Percentiles rank a stretch among this genome's conserved stretches.
phyloP scores from a whole-genome alignment of 1,140 invertebrate genomes.

The Achatina immaculata region DNA sequence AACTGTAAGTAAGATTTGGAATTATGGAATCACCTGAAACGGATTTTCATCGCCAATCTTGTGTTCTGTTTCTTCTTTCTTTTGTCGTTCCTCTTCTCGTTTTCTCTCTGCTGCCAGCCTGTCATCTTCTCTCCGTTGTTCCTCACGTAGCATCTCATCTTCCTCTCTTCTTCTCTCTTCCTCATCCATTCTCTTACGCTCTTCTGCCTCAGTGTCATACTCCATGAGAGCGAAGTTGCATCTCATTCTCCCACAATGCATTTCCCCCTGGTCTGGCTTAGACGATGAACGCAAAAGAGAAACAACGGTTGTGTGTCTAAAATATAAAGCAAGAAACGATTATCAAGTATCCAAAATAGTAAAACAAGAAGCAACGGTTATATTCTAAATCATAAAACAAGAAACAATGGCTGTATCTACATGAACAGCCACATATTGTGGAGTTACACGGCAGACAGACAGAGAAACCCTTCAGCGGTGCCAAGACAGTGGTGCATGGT shows the following conservation, averaged over 20 bases:
- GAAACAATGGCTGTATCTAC: no score
- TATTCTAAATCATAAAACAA: no score
- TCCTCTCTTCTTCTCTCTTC: background rate
- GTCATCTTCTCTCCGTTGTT: background rate
- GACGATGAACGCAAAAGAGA: conserved; percentile 19
- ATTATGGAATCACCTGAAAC: conserved; percentile 23
- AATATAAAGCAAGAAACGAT: background rate
- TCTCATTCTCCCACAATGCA: conserved; percentile 67
- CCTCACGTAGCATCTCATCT: background rate
- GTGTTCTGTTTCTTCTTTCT: background rate
- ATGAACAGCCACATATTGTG: no score
- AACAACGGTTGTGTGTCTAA: conserved; percentile 32
- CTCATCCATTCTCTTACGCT: conserved; percentile 1
- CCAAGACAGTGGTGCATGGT: no score
- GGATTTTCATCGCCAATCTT: background rate
- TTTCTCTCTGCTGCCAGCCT: background rate
- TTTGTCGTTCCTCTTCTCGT: background rate
- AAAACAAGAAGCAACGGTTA: no score
- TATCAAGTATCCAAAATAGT: no score
- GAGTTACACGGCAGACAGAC: no score
- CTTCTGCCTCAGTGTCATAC: conserved; percentile 23
- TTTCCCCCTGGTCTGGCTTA: conserved; percentile 58
- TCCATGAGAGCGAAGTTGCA: conserved; percentile 51
- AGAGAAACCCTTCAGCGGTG: no score
- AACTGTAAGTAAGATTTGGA: no score